Evolutionary conservation across 2,113 vertebrate species (phyloP).

Genomic region (Eptesicus fuscus): DNA sequence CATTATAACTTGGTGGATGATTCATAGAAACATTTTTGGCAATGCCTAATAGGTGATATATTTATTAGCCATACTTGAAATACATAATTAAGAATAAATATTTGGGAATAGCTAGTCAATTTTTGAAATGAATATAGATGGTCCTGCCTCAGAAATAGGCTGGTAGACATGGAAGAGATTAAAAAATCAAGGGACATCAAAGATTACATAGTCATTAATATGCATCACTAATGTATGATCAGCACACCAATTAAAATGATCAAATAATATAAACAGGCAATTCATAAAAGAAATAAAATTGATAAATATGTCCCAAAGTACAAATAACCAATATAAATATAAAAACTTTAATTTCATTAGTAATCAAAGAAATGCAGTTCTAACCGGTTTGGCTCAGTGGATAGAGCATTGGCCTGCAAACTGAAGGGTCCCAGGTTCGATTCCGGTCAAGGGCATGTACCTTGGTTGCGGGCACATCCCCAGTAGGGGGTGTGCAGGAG

Average conservation of each 20-base stretch:
- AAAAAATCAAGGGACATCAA: not conserved
- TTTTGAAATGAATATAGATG: not conserved
- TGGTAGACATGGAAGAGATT: not conserved
- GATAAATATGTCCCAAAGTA: not conserved
- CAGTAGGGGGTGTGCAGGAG: no score
- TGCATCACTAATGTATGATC: not conserved
- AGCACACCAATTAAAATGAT: not conserved
- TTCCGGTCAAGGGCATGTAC: no score
- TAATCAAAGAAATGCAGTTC: not conserved
- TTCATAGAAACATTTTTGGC: not conserved
- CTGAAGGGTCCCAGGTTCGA: no score
- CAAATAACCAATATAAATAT: not conserved
- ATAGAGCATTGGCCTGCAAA: no score
- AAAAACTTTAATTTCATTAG: not conserved
- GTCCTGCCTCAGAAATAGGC: not conserved
- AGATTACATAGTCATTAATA: not conserved
- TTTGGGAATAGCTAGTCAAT: not conserved
- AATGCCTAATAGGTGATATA: not conserved
- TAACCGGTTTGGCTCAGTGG: no score
- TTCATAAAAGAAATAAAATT: not conserved
- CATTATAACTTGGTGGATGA: not conserved
- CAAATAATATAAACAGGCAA: not conserved
- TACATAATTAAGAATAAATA: slow-evolving; percentile 8
- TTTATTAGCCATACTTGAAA: not conserved
- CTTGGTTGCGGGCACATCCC: no score